Conservation (phyloP, 2,888 invertebrate species). For the Argynnis bischoffii region DNA sequence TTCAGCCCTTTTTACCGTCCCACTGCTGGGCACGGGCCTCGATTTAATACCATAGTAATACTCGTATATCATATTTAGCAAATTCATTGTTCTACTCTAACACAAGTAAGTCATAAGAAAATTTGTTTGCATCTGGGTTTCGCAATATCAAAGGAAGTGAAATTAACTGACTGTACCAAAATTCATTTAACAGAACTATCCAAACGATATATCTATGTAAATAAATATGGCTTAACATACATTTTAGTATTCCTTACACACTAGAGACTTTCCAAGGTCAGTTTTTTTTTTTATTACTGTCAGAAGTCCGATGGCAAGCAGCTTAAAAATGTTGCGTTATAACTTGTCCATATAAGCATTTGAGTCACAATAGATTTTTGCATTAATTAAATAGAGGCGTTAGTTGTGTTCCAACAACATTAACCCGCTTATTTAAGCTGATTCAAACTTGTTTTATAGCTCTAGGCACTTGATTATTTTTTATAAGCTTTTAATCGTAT, state of each 20-base stretch:
- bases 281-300: constrained; percentile 3
- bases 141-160: constrained; percentile 4
- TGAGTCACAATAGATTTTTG: constrained; percentile 8
- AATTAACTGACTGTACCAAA: constrained; percentile 9
- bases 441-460: constrained; percentile 3
- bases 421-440: neutral
- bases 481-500: neutral
- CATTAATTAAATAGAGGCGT: constrained; percentile 6
- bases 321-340: neutral
- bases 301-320: neutral
- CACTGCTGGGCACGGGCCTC: no score
- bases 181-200: constrained; percentile 17
- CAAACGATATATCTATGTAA: constrained; percentile 17
- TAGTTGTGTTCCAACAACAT: constrained; percentile 4
- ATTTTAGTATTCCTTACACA: constrained; percentile 5
- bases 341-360: neutral
- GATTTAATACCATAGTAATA: no score
- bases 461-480: neutral
- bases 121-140: neutral
- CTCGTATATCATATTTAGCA: no score
- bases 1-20: no score
- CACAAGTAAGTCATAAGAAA: neutral
- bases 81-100: no score
- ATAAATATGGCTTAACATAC: constrained; percentile 1
- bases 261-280: constrained; percentile 11